Percentiles rank a stretch among this genome's conserved stretches.
Evolutionary conservation across 1,140 invertebrate species (phyloP).

Genomic region (Oncopodura yosiiana): DNA sequence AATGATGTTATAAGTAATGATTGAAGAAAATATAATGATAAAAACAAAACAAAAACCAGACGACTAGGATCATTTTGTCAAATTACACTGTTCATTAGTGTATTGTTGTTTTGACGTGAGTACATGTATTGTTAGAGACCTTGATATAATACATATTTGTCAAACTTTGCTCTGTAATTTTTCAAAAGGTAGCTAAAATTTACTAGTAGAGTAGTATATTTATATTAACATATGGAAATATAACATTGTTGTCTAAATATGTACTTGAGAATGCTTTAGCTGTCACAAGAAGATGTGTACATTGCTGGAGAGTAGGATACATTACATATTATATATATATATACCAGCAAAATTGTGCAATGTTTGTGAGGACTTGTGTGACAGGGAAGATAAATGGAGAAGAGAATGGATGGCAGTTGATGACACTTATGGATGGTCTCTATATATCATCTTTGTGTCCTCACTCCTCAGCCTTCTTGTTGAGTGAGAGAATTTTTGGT

Average conservation of each 20-base stretch:
- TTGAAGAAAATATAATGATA: too few species aligned
- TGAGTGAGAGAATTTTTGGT: too few species aligned
- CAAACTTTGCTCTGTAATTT: conserved; percentile 23
- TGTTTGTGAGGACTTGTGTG: conserved; percentile 31
- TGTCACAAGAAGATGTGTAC: neutral
- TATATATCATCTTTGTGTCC: neutral
- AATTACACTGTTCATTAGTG: too few species aligned
- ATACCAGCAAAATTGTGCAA: conserved; percentile 23
- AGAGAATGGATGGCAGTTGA: conserved; percentile 30
- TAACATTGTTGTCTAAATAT: too few species aligned
- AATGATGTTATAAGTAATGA: too few species aligned
- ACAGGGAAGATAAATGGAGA: conserved; percentile 34
- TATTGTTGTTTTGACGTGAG: conserved; percentile 6
- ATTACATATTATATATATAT: too few species aligned
- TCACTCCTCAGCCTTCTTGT: neutral
- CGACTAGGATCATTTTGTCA: neutral
- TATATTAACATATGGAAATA: too few species aligned
- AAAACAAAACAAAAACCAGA: neutral
- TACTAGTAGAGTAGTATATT: conserved; percentile 14
- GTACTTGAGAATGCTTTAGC: too few species aligned
- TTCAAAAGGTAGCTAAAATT: conserved; percentile 29
- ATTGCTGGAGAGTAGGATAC: too few species aligned
- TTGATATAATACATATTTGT: conserved; percentile 20
- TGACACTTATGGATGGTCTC: conserved; percentile 34
- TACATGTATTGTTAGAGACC: neutral